phyloP scores from a whole-genome alignment of 2,888 invertebrate genomes.

The Poecilobothrus nobilitatus region DNA sequence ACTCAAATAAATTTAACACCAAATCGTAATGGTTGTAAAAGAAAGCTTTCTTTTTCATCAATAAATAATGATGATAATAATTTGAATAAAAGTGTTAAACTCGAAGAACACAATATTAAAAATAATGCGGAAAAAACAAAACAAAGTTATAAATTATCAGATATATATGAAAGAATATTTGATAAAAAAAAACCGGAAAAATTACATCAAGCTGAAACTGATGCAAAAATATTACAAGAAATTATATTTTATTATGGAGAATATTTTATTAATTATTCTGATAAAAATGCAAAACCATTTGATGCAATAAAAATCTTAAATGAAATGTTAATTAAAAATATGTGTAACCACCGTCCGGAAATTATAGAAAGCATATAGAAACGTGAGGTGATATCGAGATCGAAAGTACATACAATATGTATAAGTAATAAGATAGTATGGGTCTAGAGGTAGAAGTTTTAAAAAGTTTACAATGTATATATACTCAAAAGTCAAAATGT shows the following conservation, averaged over 20 bases:
- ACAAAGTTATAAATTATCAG: conserved; percentile 45
- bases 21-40: too few relatives aligned
- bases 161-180: conserved; percentile 50
- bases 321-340: too few relatives aligned
- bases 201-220: conserved; percentile 60
- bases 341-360: too few relatives aligned
- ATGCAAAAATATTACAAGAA: conserved; percentile 55
- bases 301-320: neutral
- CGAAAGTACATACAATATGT: too few relatives aligned
- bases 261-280: conserved; percentile 50
- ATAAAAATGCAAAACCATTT: conserved; percentile 33
- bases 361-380: too few relatives aligned
- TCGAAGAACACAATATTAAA: neutral
- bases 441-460: too few relatives aligned
- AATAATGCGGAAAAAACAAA: neutral
- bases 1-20: neutral
- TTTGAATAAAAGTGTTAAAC: neutral
- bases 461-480: too few relatives aligned
- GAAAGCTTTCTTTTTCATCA: too few relatives aligned
- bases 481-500: too few relatives aligned
- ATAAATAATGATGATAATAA: too few relatives aligned
- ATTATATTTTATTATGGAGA: conserved; percentile 51
- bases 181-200: conserved; percentile 36
- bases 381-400: too few relatives aligned
- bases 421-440: too few relatives aligned